phyloP scores from a whole-genome alignment of 2,797 vertebrate species.

The Leucoraja ocellata region DNA sequence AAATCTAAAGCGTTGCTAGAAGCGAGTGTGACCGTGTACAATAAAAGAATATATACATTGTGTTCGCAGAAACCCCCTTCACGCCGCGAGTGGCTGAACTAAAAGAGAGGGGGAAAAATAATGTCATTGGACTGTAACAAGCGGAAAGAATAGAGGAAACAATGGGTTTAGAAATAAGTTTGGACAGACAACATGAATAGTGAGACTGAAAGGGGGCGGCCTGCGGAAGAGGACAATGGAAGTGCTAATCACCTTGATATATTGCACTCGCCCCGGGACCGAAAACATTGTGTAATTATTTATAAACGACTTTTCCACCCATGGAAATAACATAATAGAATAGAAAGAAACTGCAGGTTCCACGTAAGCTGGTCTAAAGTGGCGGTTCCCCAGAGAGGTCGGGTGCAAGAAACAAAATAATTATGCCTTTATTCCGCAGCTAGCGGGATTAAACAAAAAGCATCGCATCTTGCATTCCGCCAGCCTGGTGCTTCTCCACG shows the following conservation, averaged over 20 bases:
- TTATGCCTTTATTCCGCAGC: conserved; percentile 90
- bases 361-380: conserved; percentile 88
- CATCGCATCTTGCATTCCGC: conserved; percentile 43
- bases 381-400: conserved; percentile 65
- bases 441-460: conserved; percentile 61
- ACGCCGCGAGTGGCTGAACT: conserved; percentile 87
- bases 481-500: neutral
- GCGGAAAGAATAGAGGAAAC: conserved; percentile 89
- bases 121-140: conserved; percentile 86
- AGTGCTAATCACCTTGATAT: conserved; percentile 99
- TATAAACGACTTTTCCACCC: conserved; percentile 95
- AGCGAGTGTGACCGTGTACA: conserved; percentile 14
- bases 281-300: conserved; percentile 99
- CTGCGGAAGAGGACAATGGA: conserved; percentile 84
- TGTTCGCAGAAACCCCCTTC: conserved; percentile 75
- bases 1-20: neutral
- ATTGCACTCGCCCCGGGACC: conserved; percentile 98
- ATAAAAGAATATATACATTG: conserved; percentile 47
- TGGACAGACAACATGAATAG: conserved; percentile 87
- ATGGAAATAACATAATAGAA: conserved; percentile 74
- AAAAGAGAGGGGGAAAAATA: conserved; percentile 62
- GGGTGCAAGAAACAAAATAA: conserved; percentile 85
- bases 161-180: conserved; percentile 89
- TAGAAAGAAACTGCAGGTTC: conserved; percentile 93
- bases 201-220: conserved; percentile 81